Percentiles rank a stretch among this genome's conserved stretches.
These are phyloP conservation scores for Microcebus murinus DNA, from an alignment of 2,113 vertebrate species.

Conservation along the genomic window DNA sequence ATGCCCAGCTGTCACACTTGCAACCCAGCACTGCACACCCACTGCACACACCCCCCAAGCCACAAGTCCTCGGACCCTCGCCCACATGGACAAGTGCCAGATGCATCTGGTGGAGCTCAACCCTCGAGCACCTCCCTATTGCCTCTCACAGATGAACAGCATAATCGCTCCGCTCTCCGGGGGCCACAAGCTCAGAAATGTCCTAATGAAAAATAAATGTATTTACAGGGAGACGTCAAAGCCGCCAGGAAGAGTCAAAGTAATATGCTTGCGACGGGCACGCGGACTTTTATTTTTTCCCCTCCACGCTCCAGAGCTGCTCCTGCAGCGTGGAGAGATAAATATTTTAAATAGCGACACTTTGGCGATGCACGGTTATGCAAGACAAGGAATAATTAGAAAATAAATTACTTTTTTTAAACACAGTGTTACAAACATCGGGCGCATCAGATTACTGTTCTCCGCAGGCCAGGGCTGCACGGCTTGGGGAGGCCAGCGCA, in stretches of 20 bases:
- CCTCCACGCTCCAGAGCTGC: constrained; percentile 85
- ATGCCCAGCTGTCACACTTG: fast-evolving
- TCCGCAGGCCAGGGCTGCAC: neutral
- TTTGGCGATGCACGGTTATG: constrained; percentile 84
- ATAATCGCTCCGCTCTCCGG: constrained; percentile 81
- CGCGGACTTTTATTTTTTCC: constrained; percentile 82
- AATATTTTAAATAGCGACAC: constrained; percentile 89
- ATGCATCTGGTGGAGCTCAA: constrained; percentile 66
- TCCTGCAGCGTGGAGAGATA: constrained; percentile 84
- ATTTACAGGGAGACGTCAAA: constrained; percentile 86
- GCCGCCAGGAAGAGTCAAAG: constrained; percentile 84
- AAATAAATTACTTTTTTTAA: constrained; percentile 90
- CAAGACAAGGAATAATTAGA: constrained; percentile 91
- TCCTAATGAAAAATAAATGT: constrained; percentile 89
- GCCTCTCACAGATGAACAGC: constrained; percentile 77
- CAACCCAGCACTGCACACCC: neutral
- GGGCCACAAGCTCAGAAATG: constrained; percentile 83
- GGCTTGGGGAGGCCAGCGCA: neutral
- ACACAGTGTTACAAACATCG: constrained; percentile 77
- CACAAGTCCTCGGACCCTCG: fast-evolving
- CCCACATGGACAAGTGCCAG: neutral
- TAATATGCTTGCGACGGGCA: constrained; percentile 78
- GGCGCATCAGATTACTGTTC: constrained; percentile 82
- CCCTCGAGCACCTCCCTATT: constrained; percentile 77
- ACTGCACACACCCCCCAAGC: neutral